Conservation (phyloP, 2,113 vertebrate species). For the Calypte anna region DNA sequence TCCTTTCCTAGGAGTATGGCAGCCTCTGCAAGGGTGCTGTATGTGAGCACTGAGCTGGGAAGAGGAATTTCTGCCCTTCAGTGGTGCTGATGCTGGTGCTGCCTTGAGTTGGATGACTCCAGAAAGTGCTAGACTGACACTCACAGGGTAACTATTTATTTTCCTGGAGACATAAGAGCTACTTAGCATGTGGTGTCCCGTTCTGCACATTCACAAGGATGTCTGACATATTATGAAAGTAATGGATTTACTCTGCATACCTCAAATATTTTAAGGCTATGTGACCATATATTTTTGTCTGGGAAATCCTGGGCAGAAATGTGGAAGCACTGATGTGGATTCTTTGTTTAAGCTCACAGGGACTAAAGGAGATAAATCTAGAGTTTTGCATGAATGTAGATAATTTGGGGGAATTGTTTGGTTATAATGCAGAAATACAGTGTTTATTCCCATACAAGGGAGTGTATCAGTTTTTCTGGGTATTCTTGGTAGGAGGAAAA, state of each 20-base stretch:
- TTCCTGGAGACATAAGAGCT: not conserved
- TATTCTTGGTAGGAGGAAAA: not conserved
- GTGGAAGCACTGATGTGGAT: not conserved
- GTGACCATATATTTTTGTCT: slow-evolving; percentile 9
- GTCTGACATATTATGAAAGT: slow-evolving; percentile 10
- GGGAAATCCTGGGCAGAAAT: slow-evolving; percentile 29
- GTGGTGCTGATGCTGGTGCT: not conserved
- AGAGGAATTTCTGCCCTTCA: not conserved
- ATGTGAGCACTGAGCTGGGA: not conserved
- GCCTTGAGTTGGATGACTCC: not conserved
- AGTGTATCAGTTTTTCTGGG: not conserved
- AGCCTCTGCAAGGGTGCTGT: accelerated
- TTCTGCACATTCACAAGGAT: not conserved
- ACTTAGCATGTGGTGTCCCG: slow-evolving; percentile 23
- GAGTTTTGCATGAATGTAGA: not conserved
- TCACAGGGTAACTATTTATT: not conserved
- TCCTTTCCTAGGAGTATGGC: accelerated
- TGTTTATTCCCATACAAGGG: not conserved
- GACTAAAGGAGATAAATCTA: not conserved
- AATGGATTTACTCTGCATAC: slow-evolving; percentile 44
- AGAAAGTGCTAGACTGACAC: not conserved
- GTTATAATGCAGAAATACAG: not conserved
- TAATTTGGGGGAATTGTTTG: not conserved
- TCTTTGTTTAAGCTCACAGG: not conserved
- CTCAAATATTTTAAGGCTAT: slow-evolving; percentile 41